Evolutionary conservation across 2,888 invertebrate species (phyloP), one percentile per base, ranked within the genome.

Genomic region (Strigamia maritima): DNA sequence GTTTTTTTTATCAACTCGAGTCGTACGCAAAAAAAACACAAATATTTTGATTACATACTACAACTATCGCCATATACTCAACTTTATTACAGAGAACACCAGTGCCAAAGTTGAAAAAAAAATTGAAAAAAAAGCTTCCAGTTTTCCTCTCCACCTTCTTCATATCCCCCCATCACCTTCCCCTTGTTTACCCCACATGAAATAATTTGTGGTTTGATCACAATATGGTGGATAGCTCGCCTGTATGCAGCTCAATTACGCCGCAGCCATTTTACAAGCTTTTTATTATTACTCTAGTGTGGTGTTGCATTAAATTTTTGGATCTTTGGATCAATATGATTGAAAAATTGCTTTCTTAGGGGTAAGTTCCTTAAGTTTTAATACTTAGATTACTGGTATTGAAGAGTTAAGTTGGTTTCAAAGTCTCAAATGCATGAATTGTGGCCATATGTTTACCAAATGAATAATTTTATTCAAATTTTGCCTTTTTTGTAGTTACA

Each of bases 171-270:
- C 65, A 24, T 26, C 26, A 8, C 65, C 16, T 65, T 28, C 65
- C 65, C 65, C 28, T 28, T 24, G 24, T 65, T 65, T 26, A 26
- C 65, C 65, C 65, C 65, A 28, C 65, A 65, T 65, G 65, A 65
- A 65, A 65, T 65, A 65, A 65, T 65, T 65, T 65, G 65, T 26
- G 28, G 65, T 65, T 65, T 65, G 65, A 24, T 28, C 65, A 65
- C 65, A 65, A 65, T 65, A 65, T 65, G 65, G 65, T 65, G 65
- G 65, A 8, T 28, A 16, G 65, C 28, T 65, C 14, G 65, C 16
- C 28, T 26, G 28, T 65, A 16, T 26, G 26, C 65, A 65, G 49
- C 65, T 28, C 24, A 65, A 65, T 65, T 65, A 65, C 65, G 28
- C 12, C 26, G 65, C 65, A 65, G 65, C 65, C 65, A 65, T 65